Percentiles rank a stretch among this genome's conserved stretches.
phyloP scores from a whole-genome alignment of 2,888 invertebrate species.

The Parochlus steinenii region DNA sequence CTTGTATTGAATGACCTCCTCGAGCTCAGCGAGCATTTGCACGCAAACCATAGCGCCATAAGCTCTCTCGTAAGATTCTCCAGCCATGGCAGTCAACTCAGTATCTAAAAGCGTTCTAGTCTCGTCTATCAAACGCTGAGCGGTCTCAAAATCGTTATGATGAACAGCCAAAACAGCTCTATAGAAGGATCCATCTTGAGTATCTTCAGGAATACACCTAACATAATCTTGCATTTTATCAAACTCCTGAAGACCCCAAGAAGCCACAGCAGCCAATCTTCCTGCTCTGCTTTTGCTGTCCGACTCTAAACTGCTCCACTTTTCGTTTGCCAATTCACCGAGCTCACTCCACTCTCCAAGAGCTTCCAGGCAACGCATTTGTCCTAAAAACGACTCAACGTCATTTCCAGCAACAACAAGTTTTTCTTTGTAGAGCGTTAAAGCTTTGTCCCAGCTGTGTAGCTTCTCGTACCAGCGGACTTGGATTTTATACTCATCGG shows the following conservation, averaged over 20 bases:
- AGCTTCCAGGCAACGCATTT: slow-evolving; percentile 91
- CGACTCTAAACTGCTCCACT: slow-evolving; percentile 51
- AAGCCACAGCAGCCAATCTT: slow-evolving; percentile 81
- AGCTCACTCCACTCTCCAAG: slow-evolving; percentile 90
- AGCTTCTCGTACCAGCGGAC: slow-evolving; percentile 98
- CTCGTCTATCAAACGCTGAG: slow-evolving; percentile 71
- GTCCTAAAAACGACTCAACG: slow-evolving; percentile 70
- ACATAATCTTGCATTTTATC: slow-evolving; percentile 86
- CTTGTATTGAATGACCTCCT: slow-evolving; percentile 95
- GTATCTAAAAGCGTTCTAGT: slow-evolving; percentile 89
- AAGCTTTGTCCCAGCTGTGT: slow-evolving; percentile 96
- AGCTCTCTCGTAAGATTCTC: slow-evolving; percentile 88
- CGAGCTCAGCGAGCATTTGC: slow-evolving; percentile 91
- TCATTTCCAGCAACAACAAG: slow-evolving; percentile 46
- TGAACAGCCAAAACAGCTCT: slow-evolving; percentile 85
- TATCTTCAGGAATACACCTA: slow-evolving; percentile 73
- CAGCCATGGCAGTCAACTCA: slow-evolving; percentile 91
- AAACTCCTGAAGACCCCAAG: slow-evolving; percentile 94
- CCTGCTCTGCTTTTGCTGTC: slow-evolving; percentile 54
- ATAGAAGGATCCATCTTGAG: slow-evolving; percentile 92
- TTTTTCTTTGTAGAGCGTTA: slow-evolving; percentile 69
- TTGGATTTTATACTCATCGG: slow-evolving; percentile 46
- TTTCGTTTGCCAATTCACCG: slow-evolving; percentile 59
- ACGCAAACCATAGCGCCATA: slow-evolving; percentile 93
- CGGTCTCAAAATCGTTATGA: slow-evolving; percentile 48